A percentile compares a stretch with the other conserved stretches of the same genome.
Conservation (phyloP, 2,888 invertebrate genomes). For the Sussaba pulchella region DNA sequence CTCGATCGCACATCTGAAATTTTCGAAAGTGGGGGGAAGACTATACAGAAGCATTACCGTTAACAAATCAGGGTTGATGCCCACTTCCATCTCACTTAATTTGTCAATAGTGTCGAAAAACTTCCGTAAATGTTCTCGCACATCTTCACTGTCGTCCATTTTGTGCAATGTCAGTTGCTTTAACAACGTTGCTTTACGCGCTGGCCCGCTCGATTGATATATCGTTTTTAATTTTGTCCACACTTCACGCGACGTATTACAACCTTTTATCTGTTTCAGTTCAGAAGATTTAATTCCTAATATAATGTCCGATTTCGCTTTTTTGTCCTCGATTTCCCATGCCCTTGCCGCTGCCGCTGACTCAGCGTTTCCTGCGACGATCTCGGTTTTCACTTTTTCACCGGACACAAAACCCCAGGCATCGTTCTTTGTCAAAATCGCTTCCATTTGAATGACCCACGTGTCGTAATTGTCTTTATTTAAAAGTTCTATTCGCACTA, state of each 20-base stretch:
- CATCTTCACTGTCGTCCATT: constrained; percentile 27
- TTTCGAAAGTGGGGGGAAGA: constrained; percentile 76
- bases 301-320: constrained; percentile 48
- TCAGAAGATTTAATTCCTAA: constrained; percentile 29
- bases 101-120: constrained; percentile 79
- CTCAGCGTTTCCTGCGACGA: constrained; percentile 9
- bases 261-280: constrained; percentile 43
- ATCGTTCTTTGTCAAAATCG: constrained; percentile 45
- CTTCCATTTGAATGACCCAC: constrained; percentile 45
- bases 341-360: not conserved
- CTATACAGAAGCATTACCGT: constrained; percentile 76
- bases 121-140: constrained; percentile 69
- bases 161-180: constrained; percentile 2
- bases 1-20: constrained; percentile 79
- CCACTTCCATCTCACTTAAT: constrained; percentile 75
- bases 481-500: constrained; percentile 15
- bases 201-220: constrained; percentile 71
- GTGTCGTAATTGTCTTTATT: constrained; percentile 40
- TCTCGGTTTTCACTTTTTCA: constrained; percentile 23
- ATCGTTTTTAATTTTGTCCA: constrained; percentile 29
- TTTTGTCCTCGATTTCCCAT: constrained; percentile 35
- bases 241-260: constrained; percentile 22
- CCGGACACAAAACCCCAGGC: constrained; percentile 33
- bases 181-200: constrained; percentile 71
- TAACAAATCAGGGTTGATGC: constrained; percentile 75